Evolutionary conservation across 2,888 invertebrate species (phyloP).

Genomic region (Rhyacophila evoluta): DNA sequence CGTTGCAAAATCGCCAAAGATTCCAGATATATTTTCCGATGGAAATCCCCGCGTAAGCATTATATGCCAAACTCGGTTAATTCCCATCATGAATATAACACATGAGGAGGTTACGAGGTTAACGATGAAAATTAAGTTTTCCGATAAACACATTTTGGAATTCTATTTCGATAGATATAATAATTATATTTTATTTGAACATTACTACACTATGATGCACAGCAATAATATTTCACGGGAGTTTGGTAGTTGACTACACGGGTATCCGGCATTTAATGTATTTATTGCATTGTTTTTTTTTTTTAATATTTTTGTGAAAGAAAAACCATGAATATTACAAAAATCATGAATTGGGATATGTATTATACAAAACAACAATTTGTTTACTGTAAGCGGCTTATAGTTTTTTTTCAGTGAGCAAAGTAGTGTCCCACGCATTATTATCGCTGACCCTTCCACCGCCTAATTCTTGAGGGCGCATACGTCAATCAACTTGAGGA

Average conservation of each 20-base stretch:
- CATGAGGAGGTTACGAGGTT: not conserved
- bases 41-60: not conserved
- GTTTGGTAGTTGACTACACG: too few species aligned
- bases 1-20: not conserved
- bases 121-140: too few species aligned
- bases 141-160: too few species aligned
- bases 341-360: too few species aligned
- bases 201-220: too few species aligned
- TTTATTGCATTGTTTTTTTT: too few species aligned
- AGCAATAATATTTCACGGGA: too few species aligned
- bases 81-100: slow-evolving; percentile 2
- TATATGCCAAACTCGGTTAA: not conserved
- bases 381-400: not conserved
- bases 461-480: slow-evolving; percentile 1
- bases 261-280: too few species aligned
- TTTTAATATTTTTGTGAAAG: too few species aligned
- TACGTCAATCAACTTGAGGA: slow-evolving; percentile 8
- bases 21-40: not conserved
- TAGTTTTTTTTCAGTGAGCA: not conserved
- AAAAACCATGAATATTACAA: too few species aligned
- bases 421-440: slow-evolving; percentile 6
- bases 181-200: too few species aligned
- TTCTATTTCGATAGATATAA: too few species aligned
- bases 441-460: not conserved
- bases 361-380: not conserved